phyloP scores from a whole-genome alignment of 2,797 vertebrate species.

The Nannoperca australis region DNA sequence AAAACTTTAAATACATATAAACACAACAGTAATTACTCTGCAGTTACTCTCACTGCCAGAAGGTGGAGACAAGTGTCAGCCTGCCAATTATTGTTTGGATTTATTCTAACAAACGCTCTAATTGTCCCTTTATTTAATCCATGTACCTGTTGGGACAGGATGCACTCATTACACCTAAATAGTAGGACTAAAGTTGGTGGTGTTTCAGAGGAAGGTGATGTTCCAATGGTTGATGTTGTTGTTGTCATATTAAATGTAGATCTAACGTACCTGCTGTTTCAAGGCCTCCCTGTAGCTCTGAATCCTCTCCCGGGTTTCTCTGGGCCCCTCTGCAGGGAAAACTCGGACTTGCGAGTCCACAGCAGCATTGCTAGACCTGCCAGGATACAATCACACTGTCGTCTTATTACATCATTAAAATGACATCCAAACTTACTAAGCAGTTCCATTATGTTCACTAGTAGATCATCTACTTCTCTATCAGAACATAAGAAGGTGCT shows the following conservation, averaged over 20 bases:
- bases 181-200: not conserved
- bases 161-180: not conserved
- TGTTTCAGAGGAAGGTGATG: not conserved
- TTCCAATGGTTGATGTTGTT: not conserved
- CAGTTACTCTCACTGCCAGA: too few species aligned
- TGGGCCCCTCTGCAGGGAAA: constrained; percentile 84
- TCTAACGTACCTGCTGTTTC: constrained; percentile 87
- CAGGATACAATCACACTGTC: not conserved
- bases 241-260: not conserved
- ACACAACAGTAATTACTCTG: too few species aligned
- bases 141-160: not conserved
- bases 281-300: constrained; percentile 90
- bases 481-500: not conserved
- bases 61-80: not conserved
- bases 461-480: not conserved
- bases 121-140: not conserved
- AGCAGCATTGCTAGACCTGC: constrained; percentile 54
- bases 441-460: not conserved
- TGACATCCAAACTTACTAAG: too few species aligned
- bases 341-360: constrained; percentile 64
- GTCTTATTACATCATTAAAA: not conserved
- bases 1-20: not conserved
- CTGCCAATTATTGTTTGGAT: not conserved
- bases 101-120: not conserved
- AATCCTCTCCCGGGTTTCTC: constrained; percentile 76